Evolutionary conservation across 2,797 vertebrate species (phyloP), one percentile per base, ranked within the genome.

Genomic region (Columba guinea): DNA sequence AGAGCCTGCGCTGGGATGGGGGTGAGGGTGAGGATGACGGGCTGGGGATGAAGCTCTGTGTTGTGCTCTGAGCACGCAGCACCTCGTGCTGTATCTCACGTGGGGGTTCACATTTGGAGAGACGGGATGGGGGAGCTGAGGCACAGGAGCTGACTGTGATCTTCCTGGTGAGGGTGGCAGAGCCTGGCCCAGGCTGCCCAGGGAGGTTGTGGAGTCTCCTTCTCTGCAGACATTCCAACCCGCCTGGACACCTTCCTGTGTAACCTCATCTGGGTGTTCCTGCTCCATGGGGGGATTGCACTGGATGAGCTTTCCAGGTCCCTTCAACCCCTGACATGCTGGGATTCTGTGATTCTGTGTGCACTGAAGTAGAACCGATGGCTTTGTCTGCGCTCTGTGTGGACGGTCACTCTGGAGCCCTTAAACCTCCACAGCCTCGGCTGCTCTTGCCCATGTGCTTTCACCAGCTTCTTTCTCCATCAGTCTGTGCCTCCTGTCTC

Each of bases 71-170:
- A 67, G 77, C 17, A 11, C 4, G 22, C 39, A 52, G 53, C 35
- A 35, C n/a, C 14, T 22, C 32, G 10, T 34, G 5, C 23, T 1
- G 4, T 7, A 12, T 14, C 35, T 55, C 58, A 23, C 1, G 0
- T 7, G 1, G 16, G 19, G 28, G 46, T 24, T 56, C 6, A 7
- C 0, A 1, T 32, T 28, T 81, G 35, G 59, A 16, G 39, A 46
- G 59, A 9, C 13, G 67, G 30, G 65, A 11, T n/a, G 55, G 51
- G 37, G 34, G 11, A 58, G 56, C 4, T 3, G 5, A 35, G 52
- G 39, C 34, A 41, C 16, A 6, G 73, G 19, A 32, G 52, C 46
- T 35, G 48, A 2, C 37, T 16, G 32, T 10, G 46, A n/a, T 6
- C 30, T 37, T 13, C 37, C 37, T 11, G 10, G 37, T 37, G 37